These are phyloP conservation scores for Plectrocnemia conspersa DNA, from an alignment of 1,140 invertebrate genomes.

Conservation along the genomic window DNA sequence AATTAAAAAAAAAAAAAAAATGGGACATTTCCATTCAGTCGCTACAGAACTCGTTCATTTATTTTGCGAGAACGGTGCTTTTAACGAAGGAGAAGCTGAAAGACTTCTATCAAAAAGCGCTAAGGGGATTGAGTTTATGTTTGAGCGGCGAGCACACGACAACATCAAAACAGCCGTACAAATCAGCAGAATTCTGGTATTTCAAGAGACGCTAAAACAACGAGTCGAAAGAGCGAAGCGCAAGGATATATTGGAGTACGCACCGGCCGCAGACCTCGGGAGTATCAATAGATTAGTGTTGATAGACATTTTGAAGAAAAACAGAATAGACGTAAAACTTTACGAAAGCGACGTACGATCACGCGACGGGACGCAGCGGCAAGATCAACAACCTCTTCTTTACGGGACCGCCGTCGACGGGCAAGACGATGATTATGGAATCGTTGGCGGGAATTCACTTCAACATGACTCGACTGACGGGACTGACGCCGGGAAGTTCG, in stretches of 20 bases:
- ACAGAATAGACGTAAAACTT: no score
- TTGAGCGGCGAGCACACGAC: constrained; percentile 25
- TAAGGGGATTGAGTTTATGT: constrained; percentile 31
- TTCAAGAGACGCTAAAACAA: constrained; percentile 35
- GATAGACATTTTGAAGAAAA: constrained; percentile 14
- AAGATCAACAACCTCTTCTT: constrained; percentile 38
- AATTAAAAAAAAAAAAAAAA: no score
- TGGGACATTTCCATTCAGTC: no score
- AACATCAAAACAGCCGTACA: constrained; percentile 26
- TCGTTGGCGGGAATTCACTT: constrained; percentile 23
- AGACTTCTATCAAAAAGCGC: constrained; percentile 24
- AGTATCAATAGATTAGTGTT: constrained; percentile 10
- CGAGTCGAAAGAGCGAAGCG: constrained; percentile 24
- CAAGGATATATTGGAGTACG: not conserved
- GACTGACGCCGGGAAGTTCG: constrained; percentile 29
- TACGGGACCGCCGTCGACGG: constrained; percentile 30
- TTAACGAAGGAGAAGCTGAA: constrained; percentile 34
- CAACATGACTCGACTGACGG: constrained; percentile 35
- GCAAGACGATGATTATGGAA: constrained; percentile 37
- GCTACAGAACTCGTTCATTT: constrained; percentile 18
- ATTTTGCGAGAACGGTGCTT: constrained; percentile 34
- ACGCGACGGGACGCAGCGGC: constrained; percentile 27
- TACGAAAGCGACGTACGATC: constrained; percentile 22
- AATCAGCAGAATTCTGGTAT: constrained; percentile 37
- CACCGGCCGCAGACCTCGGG: not conserved